Percentiles rank a stretch among this genome's conserved stretches.
phyloP scores from a whole-genome alignment of 2,888 invertebrate species.

The Diadegma fenestrale region DNA sequence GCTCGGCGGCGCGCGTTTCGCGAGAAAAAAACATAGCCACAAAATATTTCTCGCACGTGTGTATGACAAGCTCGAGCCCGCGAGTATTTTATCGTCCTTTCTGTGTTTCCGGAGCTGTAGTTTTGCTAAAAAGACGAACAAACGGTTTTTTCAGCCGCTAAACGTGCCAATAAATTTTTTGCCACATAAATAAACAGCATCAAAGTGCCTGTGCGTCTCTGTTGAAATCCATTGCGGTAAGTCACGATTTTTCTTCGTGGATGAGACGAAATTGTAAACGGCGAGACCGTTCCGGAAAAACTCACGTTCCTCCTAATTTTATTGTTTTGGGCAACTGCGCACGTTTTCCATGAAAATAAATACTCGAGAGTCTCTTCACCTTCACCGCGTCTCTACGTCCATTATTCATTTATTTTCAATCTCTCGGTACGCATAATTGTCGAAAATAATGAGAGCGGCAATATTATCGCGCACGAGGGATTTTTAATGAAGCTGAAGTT shows the following conservation, averaged over 20 bases:
- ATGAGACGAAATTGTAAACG: background rate
- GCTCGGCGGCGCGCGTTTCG: conserved; percentile 7
- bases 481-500: too few species aligned
- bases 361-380: background rate
- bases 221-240: background rate
- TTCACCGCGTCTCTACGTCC: background rate
- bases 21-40: background rate
- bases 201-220: background rate
- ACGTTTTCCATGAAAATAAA: background rate
- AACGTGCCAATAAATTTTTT: background rate
- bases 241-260: background rate
- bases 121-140: background rate
- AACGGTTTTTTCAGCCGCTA: background rate
- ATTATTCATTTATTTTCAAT: background rate
- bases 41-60: background rate
- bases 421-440: background rate
- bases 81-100: background rate
- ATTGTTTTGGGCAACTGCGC: background rate
- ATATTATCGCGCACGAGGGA: background rate
- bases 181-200: background rate
- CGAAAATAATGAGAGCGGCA: background rate
- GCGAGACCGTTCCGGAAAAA: background rate
- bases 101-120: background rate
- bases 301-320: background rate
- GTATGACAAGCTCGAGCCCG: background rate